Conservation (phyloP, 2,888 invertebrate species). For the Caenorhabditis virilis region DNA sequence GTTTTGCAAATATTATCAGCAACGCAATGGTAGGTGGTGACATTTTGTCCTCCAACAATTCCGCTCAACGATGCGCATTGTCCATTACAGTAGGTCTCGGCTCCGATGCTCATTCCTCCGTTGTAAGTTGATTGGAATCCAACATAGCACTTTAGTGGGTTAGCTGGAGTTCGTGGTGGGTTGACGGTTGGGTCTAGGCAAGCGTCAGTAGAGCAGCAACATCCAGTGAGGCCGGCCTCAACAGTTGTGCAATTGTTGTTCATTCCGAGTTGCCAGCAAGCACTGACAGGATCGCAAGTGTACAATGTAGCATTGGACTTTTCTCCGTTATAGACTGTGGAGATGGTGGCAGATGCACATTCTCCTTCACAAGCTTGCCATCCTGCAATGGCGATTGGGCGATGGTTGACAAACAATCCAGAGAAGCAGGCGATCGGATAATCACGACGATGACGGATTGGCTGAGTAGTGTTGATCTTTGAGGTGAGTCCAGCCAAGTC, state of each 20-base stretch:
- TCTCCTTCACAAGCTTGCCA: constrained; percentile 48
- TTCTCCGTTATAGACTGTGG: constrained; percentile 21
- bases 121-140: constrained; percentile 42
- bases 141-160: constrained; percentile 47
- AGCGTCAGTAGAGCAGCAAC: constrained; percentile 39
- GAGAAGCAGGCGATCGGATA: constrained; percentile 43
- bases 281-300: constrained; percentile 37
- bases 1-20: constrained; percentile 33
- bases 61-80: constrained; percentile 43
- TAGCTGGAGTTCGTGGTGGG: constrained; percentile 34
- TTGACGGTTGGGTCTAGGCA: constrained; percentile 37
- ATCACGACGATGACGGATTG: constrained; percentile 14
- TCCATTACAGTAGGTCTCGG: constrained; percentile 39
- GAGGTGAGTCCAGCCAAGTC: constrained; percentile 23
- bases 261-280: constrained; percentile 30
- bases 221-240: constrained; percentile 35
- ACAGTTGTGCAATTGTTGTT: constrained; percentile 34
- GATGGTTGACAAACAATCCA: constrained; percentile 33
- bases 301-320: constrained; percentile 30
- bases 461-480: constrained; percentile 18
- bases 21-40: constrained; percentile 43
- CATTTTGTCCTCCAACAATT: constrained; percentile 34
- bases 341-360: constrained; percentile 39
- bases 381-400: constrained; percentile 20
- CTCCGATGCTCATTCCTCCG: constrained; percentile 30